Conservation (phyloP, 2,113 vertebrate genomes). For the Pedetes capensis region DNA sequence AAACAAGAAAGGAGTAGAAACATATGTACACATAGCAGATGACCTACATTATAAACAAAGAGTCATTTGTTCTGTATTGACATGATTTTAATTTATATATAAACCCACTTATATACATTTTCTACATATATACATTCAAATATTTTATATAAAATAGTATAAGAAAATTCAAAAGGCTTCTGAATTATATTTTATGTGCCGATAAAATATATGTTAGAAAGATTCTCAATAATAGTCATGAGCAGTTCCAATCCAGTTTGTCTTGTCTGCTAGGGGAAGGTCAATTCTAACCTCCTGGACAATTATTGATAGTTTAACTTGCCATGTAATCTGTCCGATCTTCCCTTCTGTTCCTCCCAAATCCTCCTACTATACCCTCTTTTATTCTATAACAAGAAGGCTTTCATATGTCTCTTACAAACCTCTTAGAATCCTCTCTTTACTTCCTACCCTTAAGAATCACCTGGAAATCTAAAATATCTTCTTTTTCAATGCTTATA, state of each 20-base stretch:
- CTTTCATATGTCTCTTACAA: not conserved
- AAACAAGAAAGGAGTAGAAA: constrained; percentile 59
- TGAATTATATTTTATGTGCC: constrained; percentile 4
- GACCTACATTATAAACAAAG: constrained; percentile 4
- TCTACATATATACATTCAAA: not conserved
- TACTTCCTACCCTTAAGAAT: not conserved
- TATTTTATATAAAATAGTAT: not conserved
- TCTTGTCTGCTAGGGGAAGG: not conserved
- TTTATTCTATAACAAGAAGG: not conserved
- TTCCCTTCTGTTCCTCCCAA: not conserved
- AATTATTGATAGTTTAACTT: not conserved
- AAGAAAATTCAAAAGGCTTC: not conserved
- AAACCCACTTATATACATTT: not conserved
- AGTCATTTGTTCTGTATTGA: not conserved
- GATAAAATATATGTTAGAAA: not conserved
- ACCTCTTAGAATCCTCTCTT: not conserved
- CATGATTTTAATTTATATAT: constrained; percentile 23
- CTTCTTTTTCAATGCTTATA: not conserved
- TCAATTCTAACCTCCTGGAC: not conserved
- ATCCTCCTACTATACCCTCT: not conserved
- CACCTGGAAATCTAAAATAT: not conserved
- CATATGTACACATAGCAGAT: not conserved
- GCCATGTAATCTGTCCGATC: not conserved
- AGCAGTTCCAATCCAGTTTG: not conserved
- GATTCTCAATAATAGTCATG: not conserved